phyloP scores from a whole-genome alignment of 2,888 invertebrate genomes.

The Eremobia ochroleuca region DNA sequence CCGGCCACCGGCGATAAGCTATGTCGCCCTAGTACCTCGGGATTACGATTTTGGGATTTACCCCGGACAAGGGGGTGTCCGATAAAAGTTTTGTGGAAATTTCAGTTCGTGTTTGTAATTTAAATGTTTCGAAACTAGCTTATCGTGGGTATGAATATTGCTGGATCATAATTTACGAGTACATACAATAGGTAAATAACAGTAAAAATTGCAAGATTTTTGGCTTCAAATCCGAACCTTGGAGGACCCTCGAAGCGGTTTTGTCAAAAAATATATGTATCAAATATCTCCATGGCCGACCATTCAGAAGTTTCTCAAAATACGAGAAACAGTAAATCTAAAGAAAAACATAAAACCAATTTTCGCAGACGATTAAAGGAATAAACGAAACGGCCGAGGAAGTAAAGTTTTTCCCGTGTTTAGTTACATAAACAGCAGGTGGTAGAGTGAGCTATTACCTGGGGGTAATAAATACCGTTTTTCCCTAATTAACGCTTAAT shows the following conservation, averaged over 20 bases:
- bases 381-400: constrained; percentile 51
- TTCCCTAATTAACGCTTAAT: constrained; percentile 90
- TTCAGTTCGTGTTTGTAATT: constrained; percentile 80
- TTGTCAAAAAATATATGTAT: too few relatives aligned
- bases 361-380: constrained; percentile 55
- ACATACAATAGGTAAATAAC: background rate
- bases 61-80: constrained; percentile 73
- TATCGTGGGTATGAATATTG: constrained; percentile 35
- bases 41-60: constrained; percentile 86
- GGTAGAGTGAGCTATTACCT: constrained; percentile 80
- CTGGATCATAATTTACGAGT: constrained; percentile 20
- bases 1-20: constrained; percentile 87
- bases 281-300: background rate
- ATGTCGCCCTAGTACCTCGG: constrained; percentile 87
- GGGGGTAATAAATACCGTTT: constrained; percentile 88
- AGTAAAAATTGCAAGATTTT: background rate
- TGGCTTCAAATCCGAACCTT: background rate
- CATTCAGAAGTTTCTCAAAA: constrained; percentile 15
- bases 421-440: constrained; percentile 78
- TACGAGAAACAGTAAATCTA: constrained; percentile 12
- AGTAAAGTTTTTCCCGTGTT: constrained; percentile 68
- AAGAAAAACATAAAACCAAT: constrained; percentile 52
- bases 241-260: background rate
- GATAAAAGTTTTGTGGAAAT: constrained; percentile 85
- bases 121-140: constrained; percentile 78